These are phyloP conservation scores for Euwallacea similis DNA, from an alignment of 1,140 invertebrate species.

Conservation along the genomic window DNA sequence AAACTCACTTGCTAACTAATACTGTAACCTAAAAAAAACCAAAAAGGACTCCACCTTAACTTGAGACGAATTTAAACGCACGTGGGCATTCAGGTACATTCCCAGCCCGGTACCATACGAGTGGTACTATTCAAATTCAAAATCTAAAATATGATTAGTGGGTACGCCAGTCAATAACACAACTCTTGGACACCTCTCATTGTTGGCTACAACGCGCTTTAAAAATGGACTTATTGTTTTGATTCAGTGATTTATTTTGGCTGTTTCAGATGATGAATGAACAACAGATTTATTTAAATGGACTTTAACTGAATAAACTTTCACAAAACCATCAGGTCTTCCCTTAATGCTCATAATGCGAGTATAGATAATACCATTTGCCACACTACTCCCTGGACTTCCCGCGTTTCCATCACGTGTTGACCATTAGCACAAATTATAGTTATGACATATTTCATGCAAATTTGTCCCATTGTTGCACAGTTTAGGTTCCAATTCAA, in stretches of 20 bases:
- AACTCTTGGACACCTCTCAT: conserved; percentile 4
- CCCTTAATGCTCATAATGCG: too few species aligned
- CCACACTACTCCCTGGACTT: too few species aligned
- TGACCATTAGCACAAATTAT: not conserved
- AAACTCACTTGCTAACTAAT: too few species aligned
- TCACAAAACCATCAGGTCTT: too few species aligned
- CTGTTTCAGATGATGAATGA: conserved; percentile 2
- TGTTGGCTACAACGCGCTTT: not conserved
- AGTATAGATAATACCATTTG: not conserved
- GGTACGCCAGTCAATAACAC: conserved; percentile 1
- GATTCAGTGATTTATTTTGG: conserved; percentile 3
- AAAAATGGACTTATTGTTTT: conserved; percentile 7
- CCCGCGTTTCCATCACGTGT: not conserved
- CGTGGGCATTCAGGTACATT: too few species aligned
- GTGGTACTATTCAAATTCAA: not conserved
- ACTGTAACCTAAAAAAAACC: too few species aligned
- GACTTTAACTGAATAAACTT: too few species aligned
- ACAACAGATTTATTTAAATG: too few species aligned
- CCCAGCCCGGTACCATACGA: too few species aligned
- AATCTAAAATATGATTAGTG: conserved; percentile 8
- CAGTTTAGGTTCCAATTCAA: not conserved
- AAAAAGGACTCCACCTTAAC: too few species aligned
- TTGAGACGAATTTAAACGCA: too few species aligned
- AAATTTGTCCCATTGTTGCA: not conserved
- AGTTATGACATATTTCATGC: conserved; percentile 1